Evolutionary conservation across 2,888 invertebrate species (phyloP), one percentile per base, ranked within the genome.

Genomic region (Mellilla xanthometata): DNA sequence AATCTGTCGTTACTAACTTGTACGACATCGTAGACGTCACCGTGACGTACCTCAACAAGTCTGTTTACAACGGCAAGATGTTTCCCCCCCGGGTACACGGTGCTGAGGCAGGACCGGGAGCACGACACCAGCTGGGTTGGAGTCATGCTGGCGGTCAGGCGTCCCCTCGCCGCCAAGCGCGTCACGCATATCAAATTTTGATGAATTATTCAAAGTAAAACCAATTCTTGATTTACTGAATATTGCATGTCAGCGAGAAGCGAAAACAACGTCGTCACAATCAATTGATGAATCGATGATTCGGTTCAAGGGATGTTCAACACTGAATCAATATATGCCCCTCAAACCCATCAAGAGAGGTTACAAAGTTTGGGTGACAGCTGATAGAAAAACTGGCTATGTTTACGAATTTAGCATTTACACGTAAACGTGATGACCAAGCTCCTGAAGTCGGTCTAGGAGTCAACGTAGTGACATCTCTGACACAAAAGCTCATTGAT

Each of bases 371-470:
- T 49, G 45, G 52, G 9, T 28, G 15, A 39, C 42, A 29, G 44
- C 39, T 23, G 48, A 50, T 6, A 48, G 52, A 35, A 23, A 11
- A 12, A 39, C 52, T 7, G 48, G 52, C 2, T 52, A 52, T 43
- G 19, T 46, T 9, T 52, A 39, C n/a, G 27, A 49, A 27, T 52
- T 46, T 28, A 36, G 47, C 13, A 9, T 43, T n/a, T 38, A 38
- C 31, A 38, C 38, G 43, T n/a, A 43, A 43, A 28, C 23, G 23
- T 24, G 32, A 19, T 7, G 19, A 40, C 10, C 27, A 38, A 31
- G 27, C 33, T 11, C 46, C 49, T 8, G 54, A 54, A 38, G 29
- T 46, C 27, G 54, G 43, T 11, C 23, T 38, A 9, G 36, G 36
- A 26, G 36, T 12, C 8, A 32, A 32, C 19, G 35, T 40, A 13